Percentiles rank a stretch among this genome's conserved stretches.
Conservation (phyloP, 2,888 invertebrate species). For the Autographa pulchrina region DNA sequence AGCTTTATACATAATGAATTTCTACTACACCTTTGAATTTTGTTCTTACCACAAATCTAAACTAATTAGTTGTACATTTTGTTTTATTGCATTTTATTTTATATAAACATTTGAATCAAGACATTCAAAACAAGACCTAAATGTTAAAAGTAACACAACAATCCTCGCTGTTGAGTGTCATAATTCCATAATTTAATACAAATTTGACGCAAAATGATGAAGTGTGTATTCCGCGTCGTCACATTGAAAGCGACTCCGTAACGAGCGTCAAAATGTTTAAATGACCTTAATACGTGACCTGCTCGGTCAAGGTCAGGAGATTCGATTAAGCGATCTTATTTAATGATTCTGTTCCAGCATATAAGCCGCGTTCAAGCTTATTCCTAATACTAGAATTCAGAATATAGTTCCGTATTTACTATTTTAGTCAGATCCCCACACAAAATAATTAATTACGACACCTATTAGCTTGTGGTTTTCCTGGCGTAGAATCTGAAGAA, state of each 20-base stretch:
- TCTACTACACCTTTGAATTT: neutral
- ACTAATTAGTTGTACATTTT: no score
- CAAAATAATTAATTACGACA: no score
- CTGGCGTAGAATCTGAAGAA: no score
- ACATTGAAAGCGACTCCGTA: neutral
- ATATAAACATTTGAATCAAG: no score
- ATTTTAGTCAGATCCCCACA: neutral
- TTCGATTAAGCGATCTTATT: slow-evolving; percentile 2
- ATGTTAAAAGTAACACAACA: no score
- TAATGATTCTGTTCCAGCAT: neutral
- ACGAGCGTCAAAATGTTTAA: slow-evolving; percentile 3
- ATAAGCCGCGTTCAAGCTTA: neutral
- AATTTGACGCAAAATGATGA: neutral
- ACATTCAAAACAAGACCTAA: no score
- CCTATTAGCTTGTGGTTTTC: no score
- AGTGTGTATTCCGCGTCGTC: neutral
- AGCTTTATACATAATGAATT: neutral
- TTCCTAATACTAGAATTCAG: neutral
- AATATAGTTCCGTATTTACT: neutral
- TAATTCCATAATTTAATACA: neutral
- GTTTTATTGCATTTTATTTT: no score
- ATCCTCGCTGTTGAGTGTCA: no score
- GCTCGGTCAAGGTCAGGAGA: slow-evolving; percentile 3
- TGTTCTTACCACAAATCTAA: no score
- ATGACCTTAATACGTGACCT: slow-evolving; percentile 5